Conservation (phyloP, 2,113 vertebrate genomes). For the Zapornia atra region DNA sequence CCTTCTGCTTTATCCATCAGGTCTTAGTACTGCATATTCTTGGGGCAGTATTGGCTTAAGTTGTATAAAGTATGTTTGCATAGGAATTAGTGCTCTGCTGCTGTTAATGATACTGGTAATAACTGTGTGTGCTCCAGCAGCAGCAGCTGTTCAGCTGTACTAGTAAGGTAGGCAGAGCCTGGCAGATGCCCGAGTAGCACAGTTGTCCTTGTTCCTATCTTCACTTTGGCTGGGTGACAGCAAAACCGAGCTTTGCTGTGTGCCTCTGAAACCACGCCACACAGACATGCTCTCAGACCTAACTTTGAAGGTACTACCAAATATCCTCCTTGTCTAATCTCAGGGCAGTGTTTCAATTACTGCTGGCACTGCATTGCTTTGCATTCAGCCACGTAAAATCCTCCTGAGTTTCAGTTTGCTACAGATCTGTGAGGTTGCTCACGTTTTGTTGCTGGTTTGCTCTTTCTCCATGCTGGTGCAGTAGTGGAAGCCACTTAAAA, state of each 20-base stretch:
- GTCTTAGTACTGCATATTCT: background rate
- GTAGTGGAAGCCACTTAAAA: background rate
- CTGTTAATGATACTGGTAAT: background rate
- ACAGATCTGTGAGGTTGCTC: background rate
- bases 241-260: background rate
- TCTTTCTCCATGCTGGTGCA: background rate
- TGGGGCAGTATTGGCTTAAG: background rate
- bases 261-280: rapidly evolving
- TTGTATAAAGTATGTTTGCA: background rate
- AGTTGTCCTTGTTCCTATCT: background rate
- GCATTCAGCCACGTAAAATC: background rate
- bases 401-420: background rate
- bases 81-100: background rate
- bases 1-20: background rate
- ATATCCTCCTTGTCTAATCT: background rate
- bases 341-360: background rate
- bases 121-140: background rate
- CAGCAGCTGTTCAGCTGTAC: background rate
- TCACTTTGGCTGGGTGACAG: background rate
- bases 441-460: background rate
- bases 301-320: background rate
- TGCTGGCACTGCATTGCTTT: background rate
- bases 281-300: background rate
- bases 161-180: background rate
- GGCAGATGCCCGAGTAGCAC: background rate